Evolutionary conservation across 2,888 invertebrate genomes (phyloP).

Genomic region (Drosophila hamatofila): DNA sequence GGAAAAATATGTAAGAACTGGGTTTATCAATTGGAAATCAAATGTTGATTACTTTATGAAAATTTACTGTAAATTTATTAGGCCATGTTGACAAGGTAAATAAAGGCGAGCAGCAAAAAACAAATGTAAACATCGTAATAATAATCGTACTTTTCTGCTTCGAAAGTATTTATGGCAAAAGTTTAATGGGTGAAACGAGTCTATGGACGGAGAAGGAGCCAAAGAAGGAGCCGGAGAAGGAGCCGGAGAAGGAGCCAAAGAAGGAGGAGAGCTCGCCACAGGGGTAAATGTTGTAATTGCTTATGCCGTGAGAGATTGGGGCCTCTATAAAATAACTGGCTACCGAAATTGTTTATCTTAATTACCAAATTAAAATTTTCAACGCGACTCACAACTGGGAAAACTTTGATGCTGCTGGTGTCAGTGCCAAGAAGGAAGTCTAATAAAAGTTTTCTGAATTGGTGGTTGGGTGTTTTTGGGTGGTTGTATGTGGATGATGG

Average conservation of each 20-base stretch:
- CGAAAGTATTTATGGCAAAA: conserved; percentile 65
- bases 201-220: not conserved
- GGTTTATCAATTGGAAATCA: conserved; percentile 36
- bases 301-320: conserved; percentile 12
- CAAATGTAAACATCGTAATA: conserved; percentile 55
- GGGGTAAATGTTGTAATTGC: conserved; percentile 29
- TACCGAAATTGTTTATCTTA: conserved; percentile 80
- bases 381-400: conserved; percentile 58
- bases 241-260: not conserved
- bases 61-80: not conserved
- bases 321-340: conserved; percentile 65
- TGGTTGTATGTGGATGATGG: conserved; percentile 23
- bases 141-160: conserved; percentile 30
- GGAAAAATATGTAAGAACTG: not conserved
- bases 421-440: conserved; percentile 31
- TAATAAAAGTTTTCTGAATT: conserved; percentile 31
- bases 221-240: not conserved
- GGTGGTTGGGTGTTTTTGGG: conserved; percentile 10
- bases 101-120: conserved; percentile 23
- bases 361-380: conserved; percentile 82
- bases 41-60: conserved; percentile 51
- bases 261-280: not conserved
- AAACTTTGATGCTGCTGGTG: conserved; percentile 57
- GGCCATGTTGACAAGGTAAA: conserved; percentile 52
- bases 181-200: conserved; percentile 50